Evolutionary conservation across 2,797 vertebrate genomes (phyloP).

Genomic region (Schizopygopsis malacanthus): DNA sequence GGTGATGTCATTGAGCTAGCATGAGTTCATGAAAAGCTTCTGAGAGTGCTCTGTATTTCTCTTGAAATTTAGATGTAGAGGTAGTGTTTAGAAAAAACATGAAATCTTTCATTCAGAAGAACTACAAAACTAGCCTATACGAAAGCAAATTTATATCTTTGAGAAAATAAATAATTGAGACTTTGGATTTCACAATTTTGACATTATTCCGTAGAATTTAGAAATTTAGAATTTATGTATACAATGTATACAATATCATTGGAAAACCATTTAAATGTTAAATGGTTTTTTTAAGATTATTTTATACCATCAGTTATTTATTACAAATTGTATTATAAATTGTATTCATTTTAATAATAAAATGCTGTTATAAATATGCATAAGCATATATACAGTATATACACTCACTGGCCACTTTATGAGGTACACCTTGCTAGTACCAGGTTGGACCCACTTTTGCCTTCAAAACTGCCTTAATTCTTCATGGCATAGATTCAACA

Average conservation of each 20-base stretch:
- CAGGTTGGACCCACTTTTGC: too few relatives aligned
- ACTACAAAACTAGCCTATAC: neutral
- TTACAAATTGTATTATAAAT: too few relatives aligned
- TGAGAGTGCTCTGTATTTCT: conserved; percentile 23
- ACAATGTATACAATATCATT: neutral
- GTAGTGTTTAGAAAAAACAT: neutral
- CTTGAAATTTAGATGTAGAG: neutral
- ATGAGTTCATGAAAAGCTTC: conserved; percentile 36
- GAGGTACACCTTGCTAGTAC: too few relatives aligned
- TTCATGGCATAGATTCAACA: too few relatives aligned
- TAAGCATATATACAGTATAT: too few relatives aligned
- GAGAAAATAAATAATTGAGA: neutral
- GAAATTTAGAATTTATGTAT: neutral
- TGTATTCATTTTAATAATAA: too few relatives aligned
- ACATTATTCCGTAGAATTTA: neutral
- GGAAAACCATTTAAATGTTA: too few relatives aligned
- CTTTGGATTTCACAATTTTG: neutral
- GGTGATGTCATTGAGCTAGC: conserved; percentile 54
- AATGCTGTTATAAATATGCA: too few relatives aligned
- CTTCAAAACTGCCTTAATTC: too few relatives aligned
- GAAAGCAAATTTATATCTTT: neutral
- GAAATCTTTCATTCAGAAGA: neutral
- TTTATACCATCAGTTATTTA: too few relatives aligned
- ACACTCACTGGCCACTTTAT: too few relatives aligned
- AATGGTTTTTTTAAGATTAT: neutral